phyloP scores from a whole-genome alignment of 2,888 invertebrate genomes.

The Willowsia nigromaculata region DNA sequence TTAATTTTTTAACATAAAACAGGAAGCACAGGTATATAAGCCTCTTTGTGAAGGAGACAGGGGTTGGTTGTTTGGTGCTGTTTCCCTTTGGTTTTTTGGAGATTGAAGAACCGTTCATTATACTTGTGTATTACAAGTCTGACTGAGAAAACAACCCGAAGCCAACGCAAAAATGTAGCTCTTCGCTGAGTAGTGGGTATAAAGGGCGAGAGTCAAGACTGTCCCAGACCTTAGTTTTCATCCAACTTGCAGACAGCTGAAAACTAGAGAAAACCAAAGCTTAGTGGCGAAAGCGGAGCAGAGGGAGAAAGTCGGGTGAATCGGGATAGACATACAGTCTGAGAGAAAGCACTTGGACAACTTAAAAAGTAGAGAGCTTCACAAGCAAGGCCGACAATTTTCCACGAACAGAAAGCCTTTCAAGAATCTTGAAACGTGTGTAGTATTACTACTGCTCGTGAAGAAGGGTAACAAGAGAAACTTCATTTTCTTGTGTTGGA shows the following conservation, averaged over 20 bases:
- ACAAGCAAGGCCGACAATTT: not conserved
- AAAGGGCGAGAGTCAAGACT: constrained; percentile 50
- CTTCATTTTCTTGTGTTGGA: constrained; percentile 28
- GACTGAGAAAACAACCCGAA: not conserved
- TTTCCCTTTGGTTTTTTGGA: not conserved
- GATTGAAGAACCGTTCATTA: not conserved
- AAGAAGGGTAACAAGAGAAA: constrained; percentile 51
- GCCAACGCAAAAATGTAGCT: constrained; percentile 47
- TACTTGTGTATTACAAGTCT: not conserved
- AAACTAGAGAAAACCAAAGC: constrained; percentile 29
- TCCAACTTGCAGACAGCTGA: constrained; percentile 64
- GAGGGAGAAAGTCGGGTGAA: not conserved
- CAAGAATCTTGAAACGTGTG: not conserved
- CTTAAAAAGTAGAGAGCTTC: not conserved
- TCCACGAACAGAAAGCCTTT: not conserved
- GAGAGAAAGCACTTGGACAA: not conserved
- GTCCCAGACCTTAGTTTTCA: constrained; percentile 66
- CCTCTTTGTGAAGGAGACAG: not conserved
- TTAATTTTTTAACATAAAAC: not conserved
- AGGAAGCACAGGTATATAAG: not conserved
- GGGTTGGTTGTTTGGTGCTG: not conserved
- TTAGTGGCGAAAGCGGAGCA: not conserved
- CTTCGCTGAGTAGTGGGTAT: constrained; percentile 25
- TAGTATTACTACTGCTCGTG: not conserved
- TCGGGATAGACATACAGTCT: not conserved